Base-by-base conservation (phyloP, 1,140 invertebrate genomes). In the Halyomorpha halys region DNA sequence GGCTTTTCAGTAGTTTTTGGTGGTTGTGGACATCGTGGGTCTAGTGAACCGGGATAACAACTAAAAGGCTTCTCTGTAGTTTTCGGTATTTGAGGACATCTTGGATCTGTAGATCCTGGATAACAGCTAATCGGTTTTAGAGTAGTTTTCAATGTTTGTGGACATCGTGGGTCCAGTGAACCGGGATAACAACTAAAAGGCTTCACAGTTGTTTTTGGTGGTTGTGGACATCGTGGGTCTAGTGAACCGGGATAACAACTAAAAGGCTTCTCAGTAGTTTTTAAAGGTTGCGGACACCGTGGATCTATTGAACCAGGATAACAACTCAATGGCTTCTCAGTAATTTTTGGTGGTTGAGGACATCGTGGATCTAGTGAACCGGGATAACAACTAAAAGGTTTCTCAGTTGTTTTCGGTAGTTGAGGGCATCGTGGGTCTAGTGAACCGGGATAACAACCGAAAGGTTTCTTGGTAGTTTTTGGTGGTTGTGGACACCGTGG, bases 361-460 rank as follows among this genome's bases (percentile, higher is more conserved):
- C 74, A 75, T 60, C 71, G 59, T 3, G 72, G 73, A 70, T 76
- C 74, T 11, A 62, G 65, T n/a, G 70, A 70, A 21, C 73, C 73
- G 19, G 72, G 72, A 56, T 73, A 76, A 60, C 73, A 74, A 4
- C 65, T 49, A 15, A 69, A 62, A 18, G 62, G 68, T 62, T 47
- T 63, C 23, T 66, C 66, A 51, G 59, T 60, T 13, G 67, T 59
- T 39, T 13, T 39, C 1, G 47, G 27, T 53, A 68, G 66, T 54
- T 64, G 39, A 13, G 70, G 68, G 66, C 73, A 76, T 49, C 71
- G 67, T 39, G 73, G 73, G 70, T 76, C 73, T 14, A 61, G 67
- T 30, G 68, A 70, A 21, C 71, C 72, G 19, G 71, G 69, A 65
- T 70, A 69, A 66, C 71, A 73, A 16, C 45, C 25, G 18, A 64